Evolutionary conservation across 1,140 invertebrate genomes (phyloP), one percentile per base, ranked within the genome.

Genomic region (Thalassaphorura encarpata): DNA sequence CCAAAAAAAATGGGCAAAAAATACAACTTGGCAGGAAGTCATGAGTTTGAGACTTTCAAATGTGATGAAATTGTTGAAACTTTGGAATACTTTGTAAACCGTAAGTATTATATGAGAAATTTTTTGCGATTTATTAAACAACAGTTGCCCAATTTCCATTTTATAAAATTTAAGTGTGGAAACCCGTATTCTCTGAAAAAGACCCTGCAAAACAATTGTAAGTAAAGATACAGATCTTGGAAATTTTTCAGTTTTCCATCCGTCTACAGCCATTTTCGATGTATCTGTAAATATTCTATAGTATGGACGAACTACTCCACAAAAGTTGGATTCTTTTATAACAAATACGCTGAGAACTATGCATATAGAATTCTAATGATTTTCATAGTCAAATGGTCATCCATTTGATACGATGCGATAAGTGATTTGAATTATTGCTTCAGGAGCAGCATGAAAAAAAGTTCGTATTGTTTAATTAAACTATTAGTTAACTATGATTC

Each of bases 381-480:
- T 51, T 57, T 28, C 13, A 41, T 23, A 5, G 3, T 36, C 3
- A 29, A 52, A 21, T 39, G 4, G 18, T 41, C 24, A 29, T 21
- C n/a, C 8, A 16, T 36, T 33, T 31, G 27, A 31, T 3, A 53
- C 33, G 15, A 47, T 58, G 47, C 52, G 41, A 29, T 36, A 53
- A 33, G 56, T 53, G 3, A 58, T 3, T 49, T 58, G 56, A 19
- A 58, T 31, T 29, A 58, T 29, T 3, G 56, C 56, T 49, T 58
- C 56, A 3, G 56, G 56, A 16, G 56, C 56, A 2, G 56, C 56
- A 29, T 51, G 42, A 31, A 58, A 58, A 28, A 48, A 58, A 27
- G 48, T 45, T 58, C 56, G 24, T 58, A 58, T 21, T 53, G 50
- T 24, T 58, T 58, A 50, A 58, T 58, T 21, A n/a, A n/a, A n/a